Conservation (phyloP, 1,140 invertebrate species). For the Drosophila azteca region DNA sequence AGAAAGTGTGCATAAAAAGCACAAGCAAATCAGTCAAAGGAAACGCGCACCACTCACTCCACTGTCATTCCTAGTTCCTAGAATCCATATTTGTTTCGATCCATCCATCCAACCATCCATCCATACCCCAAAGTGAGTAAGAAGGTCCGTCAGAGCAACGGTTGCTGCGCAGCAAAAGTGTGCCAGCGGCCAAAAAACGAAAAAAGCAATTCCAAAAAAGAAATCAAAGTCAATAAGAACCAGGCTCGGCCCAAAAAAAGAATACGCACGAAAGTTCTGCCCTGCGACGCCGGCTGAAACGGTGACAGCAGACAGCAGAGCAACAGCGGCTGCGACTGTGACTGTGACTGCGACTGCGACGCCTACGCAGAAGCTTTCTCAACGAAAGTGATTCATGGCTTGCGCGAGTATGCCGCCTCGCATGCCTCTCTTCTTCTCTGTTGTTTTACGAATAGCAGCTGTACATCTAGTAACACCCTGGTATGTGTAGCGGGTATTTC, state of each 20-base stretch:
- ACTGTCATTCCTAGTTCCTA: not conserved
- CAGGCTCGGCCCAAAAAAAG: slow-evolving; percentile 14
- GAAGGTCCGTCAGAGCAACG: not conserved
- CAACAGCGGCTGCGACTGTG: slow-evolving; percentile 4
- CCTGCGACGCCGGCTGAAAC: slow-evolving; percentile 26
- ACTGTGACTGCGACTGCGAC: slow-evolving; percentile 19
- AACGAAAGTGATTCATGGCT: slow-evolving; percentile 75
- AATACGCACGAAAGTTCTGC: slow-evolving; percentile 49
- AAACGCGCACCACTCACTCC: not conserved
- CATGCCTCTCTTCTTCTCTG: no score
- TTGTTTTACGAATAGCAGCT: no score
- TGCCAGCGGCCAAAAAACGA: slow-evolving; percentile 49
- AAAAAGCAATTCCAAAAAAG: slow-evolving; percentile 44
- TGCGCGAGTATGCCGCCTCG: no score
- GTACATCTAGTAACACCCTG: no score
- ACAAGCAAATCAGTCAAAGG: slow-evolving; percentile 25
- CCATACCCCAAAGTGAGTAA: slow-evolving; percentile 5
- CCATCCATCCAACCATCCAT: no score
- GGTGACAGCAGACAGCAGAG: not conserved
- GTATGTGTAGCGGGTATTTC: not conserved
- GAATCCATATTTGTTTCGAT: slow-evolving; percentile 10
- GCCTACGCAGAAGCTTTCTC: slow-evolving; percentile 68
- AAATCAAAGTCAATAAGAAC: slow-evolving; percentile 62
- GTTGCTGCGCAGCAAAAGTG: slow-evolving; percentile 41
- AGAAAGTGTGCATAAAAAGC: slow-evolving; percentile 47